Base-by-base conservation (phyloP, 1,140 invertebrate genomes). In the Drosophila bocqueti region DNA sequence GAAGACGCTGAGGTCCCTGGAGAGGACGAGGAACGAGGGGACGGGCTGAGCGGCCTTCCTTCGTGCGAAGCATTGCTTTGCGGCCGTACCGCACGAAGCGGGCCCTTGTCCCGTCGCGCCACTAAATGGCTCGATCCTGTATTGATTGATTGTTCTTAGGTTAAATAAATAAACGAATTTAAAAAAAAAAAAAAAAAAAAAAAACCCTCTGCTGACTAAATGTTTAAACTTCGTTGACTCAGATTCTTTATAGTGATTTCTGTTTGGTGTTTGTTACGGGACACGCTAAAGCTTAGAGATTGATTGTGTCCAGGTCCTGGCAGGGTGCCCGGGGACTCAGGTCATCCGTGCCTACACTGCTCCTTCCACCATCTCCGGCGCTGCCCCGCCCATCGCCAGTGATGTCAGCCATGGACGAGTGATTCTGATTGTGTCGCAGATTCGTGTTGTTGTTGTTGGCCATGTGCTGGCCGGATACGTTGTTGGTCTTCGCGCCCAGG, bases 271-370 rank as follows among this genome's bases (percentile, higher is more conserved):
- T 83, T 69, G 65, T 71, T 59, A 5, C 34, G 49, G 18, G 50
- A 31, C 67, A 40, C 43, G 67, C 46, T 60, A 24, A 73, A 38
- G 43, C 62, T 67, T 93, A 95, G 47, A 95, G 93, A 93, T 95
- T 96, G 69, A 96, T 95, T 46, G 95, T 95, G 82, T 96, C 95
- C 85, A 95, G 92, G 91, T 95, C 95, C 85, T 95, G 94, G 79
- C 95, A 95, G 60, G 94, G 94, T 0, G 94, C 94, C 43, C 94
- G 92, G 4, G 93, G 93, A 87, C 92, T 93, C 43, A 92, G 38
- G 36, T 79, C 92, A 58, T 89, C 81, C 13, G 58, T 84, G 43
- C 59, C 59, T 2, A 76, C 92, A 61, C 78, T 84, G 21, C 63
- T 55, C 2, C 65, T 55, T 1, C 60, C 59, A 26, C 49, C 64